These are phyloP conservation scores for Trichogramma dendrolimi DNA, from an alignment of 2,888 invertebrate genomes.

Conservation along the genomic window DNA sequence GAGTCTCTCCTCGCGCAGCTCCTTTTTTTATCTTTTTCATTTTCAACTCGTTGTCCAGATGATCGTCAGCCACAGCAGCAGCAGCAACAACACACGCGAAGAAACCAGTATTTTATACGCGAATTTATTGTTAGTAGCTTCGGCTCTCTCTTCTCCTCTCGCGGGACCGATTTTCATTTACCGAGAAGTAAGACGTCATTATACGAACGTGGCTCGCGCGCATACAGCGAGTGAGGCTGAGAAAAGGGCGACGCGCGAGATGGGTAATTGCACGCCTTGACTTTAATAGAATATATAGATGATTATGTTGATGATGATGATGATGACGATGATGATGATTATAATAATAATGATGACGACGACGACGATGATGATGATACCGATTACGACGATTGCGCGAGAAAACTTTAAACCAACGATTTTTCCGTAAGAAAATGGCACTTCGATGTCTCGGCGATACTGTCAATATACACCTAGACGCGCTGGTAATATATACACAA, in stretches of 20 bases:
- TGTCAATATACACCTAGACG: too few relatives aligned
- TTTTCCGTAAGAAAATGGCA: too few relatives aligned
- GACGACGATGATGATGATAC: too few relatives aligned
- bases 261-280: constrained; percentile 20
- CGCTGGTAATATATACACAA: too few relatives aligned
- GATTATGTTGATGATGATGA: too few relatives aligned
- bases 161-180: constrained; percentile 25
- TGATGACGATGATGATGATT: too few relatives aligned
- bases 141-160: too few relatives aligned
- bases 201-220: constrained; percentile 5
- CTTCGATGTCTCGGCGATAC: too few relatives aligned
- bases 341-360: too few relatives aligned
- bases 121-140: constrained; percentile 20
- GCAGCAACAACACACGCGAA: not conserved
- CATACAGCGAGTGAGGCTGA: not conserved
- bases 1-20: not conserved
- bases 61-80: not conserved
- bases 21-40: not conserved
- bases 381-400: too few relatives aligned
- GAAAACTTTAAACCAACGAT: too few relatives aligned
- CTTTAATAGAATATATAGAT: constrained; percentile 22
- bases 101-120: constrained; percentile 4
- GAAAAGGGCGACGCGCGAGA: constrained; percentile 17
- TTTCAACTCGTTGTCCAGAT: too few relatives aligned
- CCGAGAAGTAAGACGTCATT: constrained; percentile 28